Percentiles rank a stretch among this genome's conserved stretches.
These are phyloP conservation scores for Crotalus viridis DNA, from an alignment of 2,113 vertebrate genomes.

Conservation along the genomic window DNA sequence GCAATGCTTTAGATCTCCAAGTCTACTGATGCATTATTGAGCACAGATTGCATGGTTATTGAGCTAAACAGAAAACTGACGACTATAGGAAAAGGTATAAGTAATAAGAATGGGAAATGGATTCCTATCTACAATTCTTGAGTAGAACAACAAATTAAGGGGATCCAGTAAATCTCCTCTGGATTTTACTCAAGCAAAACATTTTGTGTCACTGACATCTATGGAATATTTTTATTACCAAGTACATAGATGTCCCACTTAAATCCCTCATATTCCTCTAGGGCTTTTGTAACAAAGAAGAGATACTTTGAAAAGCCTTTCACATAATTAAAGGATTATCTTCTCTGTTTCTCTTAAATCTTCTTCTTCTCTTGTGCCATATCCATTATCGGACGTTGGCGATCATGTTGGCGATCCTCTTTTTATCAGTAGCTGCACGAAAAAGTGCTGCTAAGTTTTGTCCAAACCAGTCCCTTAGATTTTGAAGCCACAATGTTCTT, in stretches of 20 bases:
- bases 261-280: not conserved
- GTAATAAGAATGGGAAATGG: not conserved
- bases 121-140: not conserved
- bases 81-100: not conserved
- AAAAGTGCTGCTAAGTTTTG: no score
- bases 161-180: not conserved
- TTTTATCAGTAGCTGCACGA: no score
- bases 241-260: not conserved
- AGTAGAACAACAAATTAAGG: not conserved
- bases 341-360: not conserved
- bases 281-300: not conserved
- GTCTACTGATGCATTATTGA: conserved; percentile 27
- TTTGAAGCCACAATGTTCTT: no score
- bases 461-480: no score
- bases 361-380: no score
- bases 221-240: not conserved
- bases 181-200: not conserved
- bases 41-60: not conserved
- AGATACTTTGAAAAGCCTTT: not conserved
- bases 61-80: not conserved
- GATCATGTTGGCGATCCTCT: no score
- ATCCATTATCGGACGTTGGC: no score
- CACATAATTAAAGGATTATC: not conserved
- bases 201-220: not conserved
- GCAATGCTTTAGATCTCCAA: conserved; percentile 28